Evolutionary conservation across 2,113 vertebrate genomes (phyloP).

Genomic region (Ursus arctos): DNA sequence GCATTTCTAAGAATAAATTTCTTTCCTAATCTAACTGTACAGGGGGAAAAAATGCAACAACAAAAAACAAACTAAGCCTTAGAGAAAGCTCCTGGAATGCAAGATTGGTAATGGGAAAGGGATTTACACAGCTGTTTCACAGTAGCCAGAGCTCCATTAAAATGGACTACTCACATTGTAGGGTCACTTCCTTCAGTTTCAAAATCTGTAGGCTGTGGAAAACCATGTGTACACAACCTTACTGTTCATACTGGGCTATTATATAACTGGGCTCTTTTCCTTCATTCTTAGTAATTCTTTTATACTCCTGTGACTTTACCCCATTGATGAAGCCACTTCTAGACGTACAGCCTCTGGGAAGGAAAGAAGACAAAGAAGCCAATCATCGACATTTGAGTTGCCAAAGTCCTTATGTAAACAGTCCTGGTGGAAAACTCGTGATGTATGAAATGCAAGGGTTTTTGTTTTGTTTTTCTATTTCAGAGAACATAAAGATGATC

Average conservation of each 20-base stretch:
- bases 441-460: neutral
- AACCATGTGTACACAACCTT: neutral
- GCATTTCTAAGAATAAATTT: constrained; percentile 42
- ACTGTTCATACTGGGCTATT: neutral
- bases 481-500: neutral
- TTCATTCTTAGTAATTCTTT: neutral
- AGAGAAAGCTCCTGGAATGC: constrained; percentile 49
- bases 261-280: neutral
- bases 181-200: neutral
- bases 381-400: neutral
- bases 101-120: neutral
- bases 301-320: neutral
- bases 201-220: neutral
- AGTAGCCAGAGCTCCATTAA: neutral
- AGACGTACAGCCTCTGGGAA: neutral
- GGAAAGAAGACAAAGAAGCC: neutral
- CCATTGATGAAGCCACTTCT: neutral
- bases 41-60: neutral
- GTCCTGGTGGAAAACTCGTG: neutral
- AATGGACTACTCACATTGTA: neutral
- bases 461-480: neutral
- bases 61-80: neutral
- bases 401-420: neutral
- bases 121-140: neutral
- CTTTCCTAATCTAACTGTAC: neutral